Evolutionary conservation across 2,888 invertebrate genomes (phyloP).

Genomic region (Hirtodrosophila alboralis): DNA sequence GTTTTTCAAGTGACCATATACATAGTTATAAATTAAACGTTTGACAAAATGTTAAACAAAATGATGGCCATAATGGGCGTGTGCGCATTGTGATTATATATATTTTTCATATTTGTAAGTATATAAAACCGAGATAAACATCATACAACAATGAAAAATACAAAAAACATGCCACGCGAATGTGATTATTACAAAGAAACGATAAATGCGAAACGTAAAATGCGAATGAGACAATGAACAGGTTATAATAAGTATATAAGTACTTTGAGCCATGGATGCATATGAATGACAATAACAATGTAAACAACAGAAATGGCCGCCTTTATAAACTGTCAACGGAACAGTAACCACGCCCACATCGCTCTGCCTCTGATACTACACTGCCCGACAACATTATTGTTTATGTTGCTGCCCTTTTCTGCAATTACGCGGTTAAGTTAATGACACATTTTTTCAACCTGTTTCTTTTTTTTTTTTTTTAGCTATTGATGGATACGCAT

Average conservation of each 20-base stretch:
- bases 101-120: too few species aligned
- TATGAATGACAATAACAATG: conserved; percentile 33
- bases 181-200: conserved; percentile 60
- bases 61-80: conserved; percentile 54
- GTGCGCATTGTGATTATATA: conserved; percentile 36
- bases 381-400: conserved; percentile 13
- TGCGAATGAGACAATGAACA: conserved; percentile 38
- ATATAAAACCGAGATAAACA: conserved; percentile 4
- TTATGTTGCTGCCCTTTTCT: conserved; percentile 19
- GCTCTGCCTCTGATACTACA: conserved; percentile 6
- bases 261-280: conserved; percentile 25
- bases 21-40: conserved; percentile 51
- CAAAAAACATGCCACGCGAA: conserved; percentile 38
- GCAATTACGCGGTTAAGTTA: conserved; percentile 71
- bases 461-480: conserved; percentile 5
- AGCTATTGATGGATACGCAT: conserved; percentile 36
- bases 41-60: conserved; percentile 69
- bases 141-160: conserved; percentile 27
- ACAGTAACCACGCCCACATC: conserved; percentile 54
- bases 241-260: conserved; percentile 40
- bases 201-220: conserved; percentile 28
- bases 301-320: conserved; percentile 25
- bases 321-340: conserved; percentile 63
- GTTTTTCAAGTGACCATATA: too few species aligned
- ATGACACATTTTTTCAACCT: conserved; percentile 57